Percentiles rank a stretch among this genome's conserved stretches.
These are phyloP conservation scores for Clivina fossor DNA, from an alignment of 2,888 invertebrate genomes.

Conservation along the genomic window DNA sequence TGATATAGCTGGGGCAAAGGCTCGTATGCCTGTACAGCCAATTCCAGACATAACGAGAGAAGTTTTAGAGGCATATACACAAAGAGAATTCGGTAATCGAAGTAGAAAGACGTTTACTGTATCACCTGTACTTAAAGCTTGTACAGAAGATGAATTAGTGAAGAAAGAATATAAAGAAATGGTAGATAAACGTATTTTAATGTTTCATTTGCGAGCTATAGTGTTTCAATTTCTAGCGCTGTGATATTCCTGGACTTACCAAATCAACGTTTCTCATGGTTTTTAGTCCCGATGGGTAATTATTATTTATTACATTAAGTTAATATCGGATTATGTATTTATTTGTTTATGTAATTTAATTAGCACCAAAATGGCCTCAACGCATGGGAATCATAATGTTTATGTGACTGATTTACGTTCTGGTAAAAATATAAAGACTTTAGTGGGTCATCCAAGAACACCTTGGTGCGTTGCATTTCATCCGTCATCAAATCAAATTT, in stretches of 20 bases:
- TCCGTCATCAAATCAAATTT: constrained; percentile 77
- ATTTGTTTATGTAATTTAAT: constrained; percentile 14
- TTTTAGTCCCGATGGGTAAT: constrained; percentile 83
- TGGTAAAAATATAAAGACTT: constrained; percentile 74
- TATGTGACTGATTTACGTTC: constrained; percentile 79
- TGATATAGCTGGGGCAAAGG: constrained; percentile 23
- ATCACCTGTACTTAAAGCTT: constrained; percentile 44
- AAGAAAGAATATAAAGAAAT: constrained; percentile 62
- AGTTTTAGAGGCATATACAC: constrained; percentile 26
- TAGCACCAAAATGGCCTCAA: constrained; percentile 80
- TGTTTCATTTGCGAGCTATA: neutral
- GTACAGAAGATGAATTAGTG: constrained; percentile 66
- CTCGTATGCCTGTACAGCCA: constrained; percentile 23
- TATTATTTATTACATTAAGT: constrained; percentile 18
- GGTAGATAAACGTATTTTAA: constrained; percentile 53
- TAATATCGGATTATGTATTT: constrained; percentile 18
- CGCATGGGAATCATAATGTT: constrained; percentile 87
- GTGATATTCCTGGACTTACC: constrained; percentile 72
- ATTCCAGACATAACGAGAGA: constrained; percentile 29
- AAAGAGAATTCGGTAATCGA: constrained; percentile 26
- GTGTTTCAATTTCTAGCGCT: constrained; percentile 56
- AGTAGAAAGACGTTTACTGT: constrained; percentile 44
- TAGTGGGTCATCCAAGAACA: constrained; percentile 82
- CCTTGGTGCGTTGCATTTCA: constrained; percentile 92
- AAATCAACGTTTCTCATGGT: constrained; percentile 84